Percentiles rank a stretch among this genome's conserved stretches.
These are phyloP conservation scores for Rhaphigaster nebulosa DNA, from an alignment of 2,888 invertebrate genomes.

Conservation along the genomic window DNA sequence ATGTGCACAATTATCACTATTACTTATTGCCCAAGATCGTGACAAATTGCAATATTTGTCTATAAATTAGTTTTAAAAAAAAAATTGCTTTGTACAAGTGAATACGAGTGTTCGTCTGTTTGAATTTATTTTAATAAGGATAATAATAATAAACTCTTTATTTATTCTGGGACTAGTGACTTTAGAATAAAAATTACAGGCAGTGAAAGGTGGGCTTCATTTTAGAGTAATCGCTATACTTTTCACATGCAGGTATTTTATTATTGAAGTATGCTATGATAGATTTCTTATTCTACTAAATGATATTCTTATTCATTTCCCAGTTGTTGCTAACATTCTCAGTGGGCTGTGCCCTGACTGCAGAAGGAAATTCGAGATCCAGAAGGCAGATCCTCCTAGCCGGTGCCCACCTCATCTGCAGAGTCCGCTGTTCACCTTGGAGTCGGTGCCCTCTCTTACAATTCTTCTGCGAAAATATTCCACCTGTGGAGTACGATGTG, in stretches of 20 bases:
- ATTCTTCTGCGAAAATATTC: background rate
- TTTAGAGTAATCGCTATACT: background rate
- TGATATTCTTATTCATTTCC: background rate
- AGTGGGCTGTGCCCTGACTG: conserved; percentile 63
- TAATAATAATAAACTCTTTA: no score
- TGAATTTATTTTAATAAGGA: no score
- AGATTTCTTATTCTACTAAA: background rate
- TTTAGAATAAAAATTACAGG: no score
- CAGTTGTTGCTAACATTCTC: conserved; percentile 60
- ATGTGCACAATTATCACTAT: no score
- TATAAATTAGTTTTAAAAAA: no score
- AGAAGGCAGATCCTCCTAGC: conserved; percentile 62
- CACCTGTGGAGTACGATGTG: background rate
- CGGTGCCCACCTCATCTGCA: conserved; percentile 60
- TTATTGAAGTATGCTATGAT: background rate
- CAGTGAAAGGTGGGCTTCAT: no score
- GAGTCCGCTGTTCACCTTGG: conserved; percentile 57
- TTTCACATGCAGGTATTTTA: no score
- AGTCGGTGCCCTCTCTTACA: background rate
- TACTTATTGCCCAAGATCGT: no score
- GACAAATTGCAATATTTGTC: no score
- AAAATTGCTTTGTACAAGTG: no score
- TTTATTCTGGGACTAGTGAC: no score
- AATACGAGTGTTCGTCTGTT: no score
- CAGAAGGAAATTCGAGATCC: conserved; percentile 60